A percentile compares a stretch with the other conserved stretches of the same genome.
Conservation (phyloP, 2,797 vertebrate genomes). For the Tokudaia tokunoshimensis region DNA sequence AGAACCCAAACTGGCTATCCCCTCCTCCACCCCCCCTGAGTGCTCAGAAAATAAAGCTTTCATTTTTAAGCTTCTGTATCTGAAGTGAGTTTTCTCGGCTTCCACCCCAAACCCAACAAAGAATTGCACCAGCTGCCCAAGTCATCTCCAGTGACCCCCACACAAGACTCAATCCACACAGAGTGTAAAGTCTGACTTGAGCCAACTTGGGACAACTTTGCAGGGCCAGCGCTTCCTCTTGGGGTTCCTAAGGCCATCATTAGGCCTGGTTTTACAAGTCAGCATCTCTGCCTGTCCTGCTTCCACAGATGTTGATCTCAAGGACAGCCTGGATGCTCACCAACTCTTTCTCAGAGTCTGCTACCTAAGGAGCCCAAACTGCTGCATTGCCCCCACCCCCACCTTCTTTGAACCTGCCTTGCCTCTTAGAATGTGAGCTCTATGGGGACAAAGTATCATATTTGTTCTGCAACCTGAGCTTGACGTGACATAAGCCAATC, state of each 20-base stretch:
- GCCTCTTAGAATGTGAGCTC: background rate
- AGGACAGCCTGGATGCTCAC: background rate
- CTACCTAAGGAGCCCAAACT: background rate
- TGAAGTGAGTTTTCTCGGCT: background rate
- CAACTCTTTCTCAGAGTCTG: background rate
- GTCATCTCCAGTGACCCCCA: background rate
- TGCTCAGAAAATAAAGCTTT: background rate
- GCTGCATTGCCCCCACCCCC: background rate
- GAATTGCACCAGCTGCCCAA: background rate
- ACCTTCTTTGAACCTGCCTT: background rate
- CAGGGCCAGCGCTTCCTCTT: background rate
- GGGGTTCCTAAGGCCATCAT: background rate
- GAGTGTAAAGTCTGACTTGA: background rate
- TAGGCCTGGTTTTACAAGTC: background rate
- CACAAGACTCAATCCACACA: background rate
- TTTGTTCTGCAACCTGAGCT: background rate
- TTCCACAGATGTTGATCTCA: background rate
- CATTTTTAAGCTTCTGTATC: background rate
- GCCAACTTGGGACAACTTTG: too few species aligned
- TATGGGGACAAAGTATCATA: background rate
- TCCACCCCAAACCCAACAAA: background rate
- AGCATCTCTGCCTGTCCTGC: background rate
- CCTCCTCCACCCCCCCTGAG: background rate
- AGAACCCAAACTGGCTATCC: background rate
- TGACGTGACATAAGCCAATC: background rate